Percentiles rank a stretch among this genome's conserved stretches.
Conservation (phyloP, 2,888 invertebrate species). For the Elgonia sp. region DNA sequence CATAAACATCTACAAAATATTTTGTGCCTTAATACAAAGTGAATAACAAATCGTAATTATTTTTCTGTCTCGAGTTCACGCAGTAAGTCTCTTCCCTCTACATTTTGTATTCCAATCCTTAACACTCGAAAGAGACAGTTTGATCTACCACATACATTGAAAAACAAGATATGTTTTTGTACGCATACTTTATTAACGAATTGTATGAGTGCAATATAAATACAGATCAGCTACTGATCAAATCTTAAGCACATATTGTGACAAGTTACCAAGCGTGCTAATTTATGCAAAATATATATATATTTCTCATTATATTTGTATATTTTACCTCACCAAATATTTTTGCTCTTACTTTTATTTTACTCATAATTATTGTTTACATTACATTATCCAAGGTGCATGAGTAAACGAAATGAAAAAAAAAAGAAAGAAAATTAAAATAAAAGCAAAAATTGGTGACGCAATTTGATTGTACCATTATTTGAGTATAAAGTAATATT, state of each 20-base stretch:
- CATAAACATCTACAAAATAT: no score
- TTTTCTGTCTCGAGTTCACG: slow-evolving; percentile 66
- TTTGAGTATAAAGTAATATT: slow-evolving; percentile 25
- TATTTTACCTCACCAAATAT: slow-evolving; percentile 11
- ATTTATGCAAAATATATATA: slow-evolving; percentile 68
- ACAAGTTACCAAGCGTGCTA: slow-evolving; percentile 64
- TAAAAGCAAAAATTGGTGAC: slow-evolving; percentile 33
- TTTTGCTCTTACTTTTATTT: slow-evolving; percentile 23
- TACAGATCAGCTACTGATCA: slow-evolving; percentile 37
- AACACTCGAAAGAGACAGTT: slow-evolving; percentile 51
- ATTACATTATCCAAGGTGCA: no score
- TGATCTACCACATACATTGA: slow-evolving; percentile 69
- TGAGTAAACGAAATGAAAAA: neutral
- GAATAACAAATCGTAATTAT: slow-evolving; percentile 42
- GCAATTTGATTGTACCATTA: slow-evolving; percentile 52
- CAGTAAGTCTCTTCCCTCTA: slow-evolving; percentile 81
- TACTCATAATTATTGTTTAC: neutral
- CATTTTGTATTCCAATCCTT: slow-evolving; percentile 81
- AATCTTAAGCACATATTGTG: slow-evolving; percentile 59
- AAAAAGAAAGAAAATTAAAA: slow-evolving; percentile 2
- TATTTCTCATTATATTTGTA: slow-evolving; percentile 28
- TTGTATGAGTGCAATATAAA: slow-evolving; percentile 59
- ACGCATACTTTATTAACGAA: slow-evolving; percentile 59
- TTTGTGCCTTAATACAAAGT: neutral
- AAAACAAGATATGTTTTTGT: slow-evolving; percentile 68